Base-by-base conservation (phyloP, 2,888 invertebrate species). In the Lithophane semibrunnea region DNA sequence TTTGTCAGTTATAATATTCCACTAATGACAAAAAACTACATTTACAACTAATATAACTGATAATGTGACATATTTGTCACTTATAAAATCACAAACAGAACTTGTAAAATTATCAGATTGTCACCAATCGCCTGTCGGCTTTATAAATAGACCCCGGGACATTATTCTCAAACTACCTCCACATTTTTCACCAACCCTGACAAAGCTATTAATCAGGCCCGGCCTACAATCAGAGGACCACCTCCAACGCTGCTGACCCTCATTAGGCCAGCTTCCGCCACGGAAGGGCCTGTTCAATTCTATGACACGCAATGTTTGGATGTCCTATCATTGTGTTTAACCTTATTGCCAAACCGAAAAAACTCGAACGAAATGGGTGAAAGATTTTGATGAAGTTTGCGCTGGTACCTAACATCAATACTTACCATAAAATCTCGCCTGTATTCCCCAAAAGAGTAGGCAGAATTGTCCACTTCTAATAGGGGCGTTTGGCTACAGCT, bases 261-360 rank as follows among this genome's bases (percentile, higher is more conserved):
- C 86, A 86, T 88, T 88, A 88, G 85, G 70, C 3, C 56, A 75
- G 73, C 73, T 83, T 88, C 88, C 87, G 88, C 52, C 54, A 60
- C 79, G 83, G 82, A 84, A 77, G 80, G 79, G 77, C 61, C 71
- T 65, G 76, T 60, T 77, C 82, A 66, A 76, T 75, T 81, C 74
- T 77, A 77, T 74, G 70, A 65, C 69, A 76, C 60, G 68, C 65
- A 54, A 83, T 88, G 87, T 88, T 88, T 84, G 88, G 47, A 79
- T 71, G 70, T 80, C 67, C 67, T 79, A 66, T 84, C 80, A 77
- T 77, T 54, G 49, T 71, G 75, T 79, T 83, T 80, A 75, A 77
- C 77, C 71, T 75, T 69, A 77, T 83, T 84, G 80, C 77, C 67
- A 63, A 44, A 47, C 60, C 73, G 75, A 65, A 64, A 60, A 49